A percentile compares a stretch with the other conserved stretches of the same genome.
Conservation (phyloP, 2,888 invertebrate species). For the Alsophila aescularia region DNA sequence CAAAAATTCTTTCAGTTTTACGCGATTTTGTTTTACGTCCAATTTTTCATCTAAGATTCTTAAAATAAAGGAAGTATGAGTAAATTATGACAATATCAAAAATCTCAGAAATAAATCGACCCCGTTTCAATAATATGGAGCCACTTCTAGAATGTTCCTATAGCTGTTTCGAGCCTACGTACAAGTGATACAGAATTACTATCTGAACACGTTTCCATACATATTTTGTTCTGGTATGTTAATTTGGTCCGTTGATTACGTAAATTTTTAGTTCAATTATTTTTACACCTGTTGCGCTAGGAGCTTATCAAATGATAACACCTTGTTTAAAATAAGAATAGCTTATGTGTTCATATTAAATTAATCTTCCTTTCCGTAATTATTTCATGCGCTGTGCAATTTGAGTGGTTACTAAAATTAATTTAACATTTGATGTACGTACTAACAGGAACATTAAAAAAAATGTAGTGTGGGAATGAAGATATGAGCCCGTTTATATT, state of each 20-base stretch:
- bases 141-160: conserved; percentile 8
- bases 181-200: conserved; percentile 7
- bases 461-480: too few species aligned
- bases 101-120: too few species aligned
- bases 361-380: background rate
- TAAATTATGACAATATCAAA: too few species aligned
- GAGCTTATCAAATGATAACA: conserved; percentile 27
- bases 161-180: background rate
- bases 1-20: too few species aligned
- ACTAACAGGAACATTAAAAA: too few species aligned
- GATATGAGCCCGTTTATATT: too few species aligned
- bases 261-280: conserved; percentile 40
- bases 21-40: too few species aligned
- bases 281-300: conserved; percentile 55
- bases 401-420: background rate
- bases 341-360: background rate
- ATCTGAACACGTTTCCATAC: conserved; percentile 29
- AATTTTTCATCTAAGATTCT: too few species aligned
- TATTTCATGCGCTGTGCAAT: background rate
- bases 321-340: conserved; percentile 8
- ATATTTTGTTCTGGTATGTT: conserved; percentile 52
- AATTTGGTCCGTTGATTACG: conserved; percentile 49
- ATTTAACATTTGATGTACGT: too few species aligned
- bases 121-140: too few species aligned
- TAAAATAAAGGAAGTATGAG: too few species aligned